These are phyloP conservation scores for Xenopus borealis DNA, from an alignment of 2,113 vertebrate species.

Conservation along the genomic window DNA sequence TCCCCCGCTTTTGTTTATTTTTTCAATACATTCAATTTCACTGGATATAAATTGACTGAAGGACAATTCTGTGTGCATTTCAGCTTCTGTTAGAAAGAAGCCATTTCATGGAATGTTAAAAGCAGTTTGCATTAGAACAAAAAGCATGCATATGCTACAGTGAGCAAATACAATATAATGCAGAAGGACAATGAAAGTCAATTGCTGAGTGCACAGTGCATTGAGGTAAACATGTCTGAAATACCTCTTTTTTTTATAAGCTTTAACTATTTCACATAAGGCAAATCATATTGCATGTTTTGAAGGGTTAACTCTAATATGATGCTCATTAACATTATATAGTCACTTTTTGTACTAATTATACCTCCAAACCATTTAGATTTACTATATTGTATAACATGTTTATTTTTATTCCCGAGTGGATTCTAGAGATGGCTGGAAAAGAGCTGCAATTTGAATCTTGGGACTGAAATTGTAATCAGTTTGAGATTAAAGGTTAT, in stretches of 20 bases:
- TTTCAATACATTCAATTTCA: constrained; percentile 49
- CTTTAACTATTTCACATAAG: background rate
- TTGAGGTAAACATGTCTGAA: constrained; percentile 30
- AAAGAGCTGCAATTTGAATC: too few species aligned
- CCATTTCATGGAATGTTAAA: constrained; percentile 25
- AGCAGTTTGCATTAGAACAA: constrained; percentile 36
- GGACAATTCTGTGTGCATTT: constrained; percentile 44
- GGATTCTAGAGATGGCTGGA: too few species aligned
- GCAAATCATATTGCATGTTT: too few species aligned
- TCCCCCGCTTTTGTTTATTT: constrained; percentile 44
- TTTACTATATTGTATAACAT: too few species aligned
- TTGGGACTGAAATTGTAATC: too few species aligned
- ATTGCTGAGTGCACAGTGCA: constrained; percentile 38
- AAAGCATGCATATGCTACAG: constrained; percentile 37
- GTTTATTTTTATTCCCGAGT: too few species aligned
- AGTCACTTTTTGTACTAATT: too few species aligned
- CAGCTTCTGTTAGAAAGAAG: background rate
- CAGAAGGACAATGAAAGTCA: constrained; percentile 42
- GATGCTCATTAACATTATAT: too few species aligned
- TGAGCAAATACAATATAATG: constrained; percentile 57
- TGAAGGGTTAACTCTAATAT: too few species aligned
- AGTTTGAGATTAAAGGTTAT: too few species aligned
- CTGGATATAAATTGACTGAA: constrained; percentile 45
- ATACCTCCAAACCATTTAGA: too few species aligned
- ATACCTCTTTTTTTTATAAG: constrained; percentile 3